Conservation (phyloP, 2,888 invertebrate species). For the Abrostola triplasia region DNA sequence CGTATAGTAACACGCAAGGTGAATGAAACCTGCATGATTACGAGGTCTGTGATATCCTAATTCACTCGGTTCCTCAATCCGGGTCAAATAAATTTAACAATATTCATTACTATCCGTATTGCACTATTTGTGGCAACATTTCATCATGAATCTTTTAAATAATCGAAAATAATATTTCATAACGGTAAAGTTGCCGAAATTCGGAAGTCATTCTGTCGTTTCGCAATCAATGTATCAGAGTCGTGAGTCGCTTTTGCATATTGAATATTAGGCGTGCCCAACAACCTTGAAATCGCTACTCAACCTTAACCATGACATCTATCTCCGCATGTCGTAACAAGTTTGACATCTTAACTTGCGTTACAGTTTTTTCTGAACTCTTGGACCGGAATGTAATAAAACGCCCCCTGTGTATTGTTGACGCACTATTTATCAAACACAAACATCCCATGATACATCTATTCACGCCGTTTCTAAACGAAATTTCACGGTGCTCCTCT, state of each 20-base stretch:
- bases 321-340: slow-evolving; percentile 58
- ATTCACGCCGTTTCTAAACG: slow-evolving; percentile 74
- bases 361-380: slow-evolving; percentile 43
- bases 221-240: slow-evolving; percentile 9
- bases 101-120: slow-evolving; percentile 24
- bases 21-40: slow-evolving; percentile 62
- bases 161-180: slow-evolving; percentile 17
- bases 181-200: slow-evolving; percentile 14
- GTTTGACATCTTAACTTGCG: slow-evolving; percentile 52
- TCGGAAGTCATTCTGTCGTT: slow-evolving; percentile 15
- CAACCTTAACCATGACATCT: slow-evolving; percentile 60
- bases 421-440: slow-evolving; percentile 78
- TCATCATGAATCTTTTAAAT: slow-evolving; percentile 8
- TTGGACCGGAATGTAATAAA: slow-evolving; percentile 68
- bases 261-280: slow-evolving; percentile 4
- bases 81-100: slow-evolving; percentile 47
- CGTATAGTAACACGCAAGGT: slow-evolving; percentile 55
- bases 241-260: slow-evolving; percentile 1
- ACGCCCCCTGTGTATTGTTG: slow-evolving; percentile 76
- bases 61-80: slow-evolving; percentile 61
- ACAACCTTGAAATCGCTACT: slow-evolving; percentile 57
- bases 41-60: slow-evolving; percentile 56
- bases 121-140: slow-evolving; percentile 35
- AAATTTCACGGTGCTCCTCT: slow-evolving; percentile 81
- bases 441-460: slow-evolving; percentile 81